Percentiles rank a stretch among this genome's conserved stretches.
These are phyloP conservation scores for Teleiodes luculella DNA, from an alignment of 2,888 invertebrate species.

Conservation along the genomic window DNA sequence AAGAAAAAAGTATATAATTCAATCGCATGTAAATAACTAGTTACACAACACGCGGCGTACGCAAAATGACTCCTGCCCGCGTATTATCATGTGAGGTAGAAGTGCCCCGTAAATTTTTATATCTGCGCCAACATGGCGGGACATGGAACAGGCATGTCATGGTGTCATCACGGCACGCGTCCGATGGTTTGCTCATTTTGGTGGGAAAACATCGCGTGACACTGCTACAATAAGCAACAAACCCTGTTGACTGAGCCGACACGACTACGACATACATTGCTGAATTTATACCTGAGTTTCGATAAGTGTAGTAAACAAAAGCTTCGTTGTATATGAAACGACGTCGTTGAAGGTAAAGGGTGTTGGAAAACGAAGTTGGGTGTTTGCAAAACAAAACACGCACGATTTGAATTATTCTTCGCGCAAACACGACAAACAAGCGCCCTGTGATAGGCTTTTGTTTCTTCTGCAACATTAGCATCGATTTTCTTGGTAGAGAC, in stretches of 20 bases:
- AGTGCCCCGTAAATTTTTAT: constrained; percentile 64
- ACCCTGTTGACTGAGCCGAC: neutral
- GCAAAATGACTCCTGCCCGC: constrained; percentile 23
- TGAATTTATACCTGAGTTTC: neutral
- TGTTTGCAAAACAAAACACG: constrained; percentile 49
- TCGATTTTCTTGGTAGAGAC: neutral
- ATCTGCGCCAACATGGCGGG: constrained; percentile 31
- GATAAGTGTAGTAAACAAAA: neutral
- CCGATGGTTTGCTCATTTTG: constrained; percentile 39
- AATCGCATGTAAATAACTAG: constrained; percentile 5
- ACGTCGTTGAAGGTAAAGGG: neutral
- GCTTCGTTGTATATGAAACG: neutral
- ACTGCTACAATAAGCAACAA: too few relatives aligned
- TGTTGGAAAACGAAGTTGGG: constrained; percentile 28
- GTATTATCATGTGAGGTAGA: constrained; percentile 50
- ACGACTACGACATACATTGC: neutral
- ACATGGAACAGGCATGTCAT: constrained; percentile 41
- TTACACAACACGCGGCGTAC: constrained; percentile 11
- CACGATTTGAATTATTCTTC: constrained; percentile 54
- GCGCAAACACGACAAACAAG: constrained; percentile 23
- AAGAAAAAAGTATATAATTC: neutral
- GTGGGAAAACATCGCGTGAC: constrained; percentile 56
- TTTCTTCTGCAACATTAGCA: constrained; percentile 8
- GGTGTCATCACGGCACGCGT: constrained; percentile 41
- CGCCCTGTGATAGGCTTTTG: constrained; percentile 6